These are phyloP conservation scores for Ariopsis seemanni DNA, from an alignment of 2,113 vertebrate genomes.

Conservation along the genomic window DNA sequence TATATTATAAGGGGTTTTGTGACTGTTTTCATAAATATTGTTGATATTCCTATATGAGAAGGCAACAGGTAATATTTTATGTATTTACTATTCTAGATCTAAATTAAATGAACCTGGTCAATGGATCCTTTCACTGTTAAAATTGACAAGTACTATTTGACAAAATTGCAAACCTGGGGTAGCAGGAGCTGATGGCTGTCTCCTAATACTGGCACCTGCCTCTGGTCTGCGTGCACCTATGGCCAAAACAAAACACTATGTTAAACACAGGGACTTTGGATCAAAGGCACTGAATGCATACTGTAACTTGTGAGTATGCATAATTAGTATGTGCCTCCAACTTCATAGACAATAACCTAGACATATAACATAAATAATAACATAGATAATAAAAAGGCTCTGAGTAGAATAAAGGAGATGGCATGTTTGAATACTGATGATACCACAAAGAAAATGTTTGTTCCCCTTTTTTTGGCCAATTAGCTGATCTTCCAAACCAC, in stretches of 20 bases:
- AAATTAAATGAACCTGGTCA: neutral
- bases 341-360: neutral
- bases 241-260: conserved; percentile 20
- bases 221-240: conserved; percentile 72
- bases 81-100: neutral
- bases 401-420: neutral
- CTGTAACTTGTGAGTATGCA: neutral
- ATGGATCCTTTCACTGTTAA: neutral
- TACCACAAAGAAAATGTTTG: neutral
- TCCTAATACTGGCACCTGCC: conserved; percentile 64
- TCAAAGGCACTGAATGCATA: neutral
- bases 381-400: neutral
- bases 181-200: conserved; percentile 63
- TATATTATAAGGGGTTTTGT: neutral
- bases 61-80: neutral
- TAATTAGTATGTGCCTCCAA: neutral
- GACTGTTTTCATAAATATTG: neutral
- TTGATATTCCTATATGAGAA: neutral
- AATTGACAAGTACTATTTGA: neutral
- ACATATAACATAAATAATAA: no score
- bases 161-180: conserved; percentile 69
- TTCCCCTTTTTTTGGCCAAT: neutral
- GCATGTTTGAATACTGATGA: neutral
- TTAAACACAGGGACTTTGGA: conserved; percentile 1
- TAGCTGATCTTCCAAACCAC: neutral